Conservation (phyloP, 2,113 vertebrate species). For the Gymnorhina tibicen region DNA sequence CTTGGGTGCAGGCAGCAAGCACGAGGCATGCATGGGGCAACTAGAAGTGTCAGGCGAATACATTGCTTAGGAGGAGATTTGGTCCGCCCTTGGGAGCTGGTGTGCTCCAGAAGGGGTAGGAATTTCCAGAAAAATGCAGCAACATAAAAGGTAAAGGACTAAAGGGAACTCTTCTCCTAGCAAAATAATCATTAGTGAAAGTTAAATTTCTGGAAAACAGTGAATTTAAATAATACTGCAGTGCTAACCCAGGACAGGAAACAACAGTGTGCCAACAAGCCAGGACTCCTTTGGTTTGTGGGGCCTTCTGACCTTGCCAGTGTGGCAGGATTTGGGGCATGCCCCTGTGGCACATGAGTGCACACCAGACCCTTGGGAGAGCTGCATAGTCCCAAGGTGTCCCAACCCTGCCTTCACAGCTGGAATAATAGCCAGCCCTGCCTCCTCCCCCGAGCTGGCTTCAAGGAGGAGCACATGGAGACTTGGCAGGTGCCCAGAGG, state of each 20-base stretch:
- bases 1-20: not conserved
- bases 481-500: not conserved
- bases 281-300: rapidly evolving
- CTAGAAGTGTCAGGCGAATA: not conserved
- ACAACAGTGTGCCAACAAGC: not conserved
- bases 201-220: rapidly evolving
- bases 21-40: rapidly evolving
- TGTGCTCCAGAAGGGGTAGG: not conserved
- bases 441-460: rapidly evolving
- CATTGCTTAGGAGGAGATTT: not conserved
- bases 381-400: rapidly evolving
- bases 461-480: rapidly evolving
- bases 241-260: not conserved
- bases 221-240: not conserved
- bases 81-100: not conserved
- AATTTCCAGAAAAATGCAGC: not conserved
- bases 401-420: not conserved
- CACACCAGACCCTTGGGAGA: rapidly evolving
- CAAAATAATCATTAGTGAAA: not conserved
- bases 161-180: not conserved
- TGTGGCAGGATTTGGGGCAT: not conserved
- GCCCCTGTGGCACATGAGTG: rapidly evolving
- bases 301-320: not conserved
- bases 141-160: not conserved
- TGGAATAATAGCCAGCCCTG: not conserved